A percentile compares a stretch with the other conserved stretches of the same genome.
Conservation (phyloP, 2,113 vertebrate species). For the Isurus oxyrinchus region DNA sequence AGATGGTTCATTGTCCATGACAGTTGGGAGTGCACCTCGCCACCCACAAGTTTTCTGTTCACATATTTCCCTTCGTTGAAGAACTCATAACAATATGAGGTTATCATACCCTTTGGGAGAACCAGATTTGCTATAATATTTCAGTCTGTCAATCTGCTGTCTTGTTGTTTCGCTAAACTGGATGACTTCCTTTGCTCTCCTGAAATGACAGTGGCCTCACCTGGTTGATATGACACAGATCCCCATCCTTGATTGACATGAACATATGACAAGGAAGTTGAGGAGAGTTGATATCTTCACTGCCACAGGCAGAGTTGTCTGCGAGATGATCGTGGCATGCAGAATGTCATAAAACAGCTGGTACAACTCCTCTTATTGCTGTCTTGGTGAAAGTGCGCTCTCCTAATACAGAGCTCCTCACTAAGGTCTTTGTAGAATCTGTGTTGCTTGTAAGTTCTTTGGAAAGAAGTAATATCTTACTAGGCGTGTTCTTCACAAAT, state of each 20-base stretch:
- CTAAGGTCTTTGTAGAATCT: background rate
- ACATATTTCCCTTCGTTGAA: background rate
- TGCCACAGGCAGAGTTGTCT: background rate
- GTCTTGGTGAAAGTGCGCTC: background rate
- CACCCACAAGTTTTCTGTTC: background rate
- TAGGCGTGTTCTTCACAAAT: too few relatives aligned
- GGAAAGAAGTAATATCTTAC: background rate
- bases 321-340: background rate
- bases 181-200: background rate
- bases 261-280: background rate
- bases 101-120: background rate
- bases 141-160: background rate
- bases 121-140: background rate
- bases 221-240: background rate
- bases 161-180: background rate
- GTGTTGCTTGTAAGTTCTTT: background rate
- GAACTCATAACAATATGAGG: background rate
- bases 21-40: background rate
- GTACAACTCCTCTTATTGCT: background rate
- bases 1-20: background rate
- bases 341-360: too few relatives aligned
- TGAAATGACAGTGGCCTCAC: background rate
- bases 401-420: background rate
- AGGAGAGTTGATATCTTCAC: background rate
- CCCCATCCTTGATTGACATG: background rate